Evolutionary conservation across 2,888 invertebrate species (phyloP).

Genomic region (Prosapia bicincta): DNA sequence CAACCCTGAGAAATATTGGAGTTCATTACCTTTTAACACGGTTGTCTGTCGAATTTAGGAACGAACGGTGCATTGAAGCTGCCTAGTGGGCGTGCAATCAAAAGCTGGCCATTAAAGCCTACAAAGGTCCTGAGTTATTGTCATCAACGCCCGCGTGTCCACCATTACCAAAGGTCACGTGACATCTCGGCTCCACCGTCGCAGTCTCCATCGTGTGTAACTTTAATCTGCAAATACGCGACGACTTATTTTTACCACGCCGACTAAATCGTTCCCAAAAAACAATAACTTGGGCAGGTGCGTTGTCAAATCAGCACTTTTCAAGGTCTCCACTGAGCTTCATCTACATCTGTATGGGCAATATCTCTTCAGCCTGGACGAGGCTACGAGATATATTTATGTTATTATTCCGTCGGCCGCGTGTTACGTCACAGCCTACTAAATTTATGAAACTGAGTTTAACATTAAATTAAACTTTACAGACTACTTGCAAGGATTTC

Average conservation of each 20-base stretch:
- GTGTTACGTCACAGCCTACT: neutral
- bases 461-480: slow-evolving; percentile 2
- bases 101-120: neutral
- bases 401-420: neutral
- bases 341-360: neutral
- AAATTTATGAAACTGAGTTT: neutral
- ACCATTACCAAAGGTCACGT: neutral
- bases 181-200: too few species aligned
- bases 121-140: neutral
- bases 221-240: too few species aligned
- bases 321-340: neutral
- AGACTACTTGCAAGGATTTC: neutral
- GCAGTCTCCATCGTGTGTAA: too few species aligned
- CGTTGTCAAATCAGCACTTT: neutral
- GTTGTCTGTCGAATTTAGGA: neutral
- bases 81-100: neutral
- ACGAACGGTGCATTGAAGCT: neutral
- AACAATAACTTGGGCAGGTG: neutral
- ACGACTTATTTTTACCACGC: too few species aligned
- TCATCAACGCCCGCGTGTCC: neutral
- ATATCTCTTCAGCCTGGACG: neutral
- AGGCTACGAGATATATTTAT: neutral
- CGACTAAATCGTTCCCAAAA: too few species aligned
- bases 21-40: neutral
- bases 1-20: too few species aligned